A percentile compares a stretch with the other conserved stretches of the same genome.
phyloP scores from a whole-genome alignment of 2,888 invertebrate species.

The Microctonus brassicae region DNA sequence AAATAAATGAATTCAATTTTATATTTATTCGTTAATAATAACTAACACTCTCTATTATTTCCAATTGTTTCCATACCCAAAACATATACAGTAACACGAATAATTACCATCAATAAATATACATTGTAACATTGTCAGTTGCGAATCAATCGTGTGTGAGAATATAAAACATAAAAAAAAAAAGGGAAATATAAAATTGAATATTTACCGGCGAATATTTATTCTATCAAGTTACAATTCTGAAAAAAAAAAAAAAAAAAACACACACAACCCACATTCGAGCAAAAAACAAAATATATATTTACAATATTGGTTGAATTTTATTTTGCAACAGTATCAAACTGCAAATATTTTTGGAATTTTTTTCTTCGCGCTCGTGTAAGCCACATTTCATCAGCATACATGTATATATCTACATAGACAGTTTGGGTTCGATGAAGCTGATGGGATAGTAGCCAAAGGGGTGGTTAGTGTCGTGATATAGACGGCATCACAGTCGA shows the following conservation, averaged over 20 bases:
- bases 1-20: too few species aligned
- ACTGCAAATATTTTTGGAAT: not conserved
- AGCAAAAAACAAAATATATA: not conserved
- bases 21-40: too few species aligned
- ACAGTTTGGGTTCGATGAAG: not conserved
- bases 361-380: too few species aligned
- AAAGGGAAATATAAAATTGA: not conserved
- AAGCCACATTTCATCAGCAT: not conserved
- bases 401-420: not conserved
- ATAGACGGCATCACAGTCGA: not conserved
- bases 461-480: not conserved
- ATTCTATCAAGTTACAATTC: not conserved
- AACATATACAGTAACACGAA: not conserved
- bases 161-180: not conserved
- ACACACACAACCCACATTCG: not conserved
- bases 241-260: not conserved
- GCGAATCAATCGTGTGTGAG: not conserved
- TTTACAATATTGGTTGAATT: not conserved
- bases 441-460: not conserved
- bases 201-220: not conserved
- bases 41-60: not conserved
- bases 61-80: not conserved
- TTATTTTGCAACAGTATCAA: not conserved
- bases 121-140: not conserved
- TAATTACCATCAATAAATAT: not conserved